Evolutionary conservation across 1,140 invertebrate species (phyloP).

Genomic region (Protaetia brevitarsis): DNA sequence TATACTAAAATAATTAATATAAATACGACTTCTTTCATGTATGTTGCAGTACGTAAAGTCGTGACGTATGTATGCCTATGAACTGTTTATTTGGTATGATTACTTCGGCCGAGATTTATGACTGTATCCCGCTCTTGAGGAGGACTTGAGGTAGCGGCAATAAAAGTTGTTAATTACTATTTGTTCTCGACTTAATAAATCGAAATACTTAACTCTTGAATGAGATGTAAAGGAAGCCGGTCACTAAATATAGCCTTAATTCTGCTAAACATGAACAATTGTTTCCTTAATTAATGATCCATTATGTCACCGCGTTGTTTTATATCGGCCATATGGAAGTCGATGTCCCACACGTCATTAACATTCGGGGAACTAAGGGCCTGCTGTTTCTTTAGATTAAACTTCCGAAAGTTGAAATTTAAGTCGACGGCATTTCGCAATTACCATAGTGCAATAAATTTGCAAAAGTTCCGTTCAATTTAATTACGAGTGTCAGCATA

Average conservation of each 20-base stretch:
- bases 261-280: slow-evolving; percentile 22
- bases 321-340: slow-evolving; percentile 18
- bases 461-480: slow-evolving; percentile 15
- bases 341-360: slow-evolving; percentile 8
- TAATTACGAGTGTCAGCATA: too few relatives aligned
- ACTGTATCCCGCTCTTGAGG: neutral
- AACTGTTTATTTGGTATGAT: slow-evolving; percentile 7
- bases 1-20: slow-evolving; percentile 16
- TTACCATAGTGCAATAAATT: slow-evolving; percentile 11
- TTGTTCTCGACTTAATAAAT: slow-evolving; percentile 27
- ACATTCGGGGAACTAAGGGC: slow-evolving; percentile 13
- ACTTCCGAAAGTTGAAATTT: slow-evolving; percentile 20
- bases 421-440: neutral
- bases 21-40: neutral
- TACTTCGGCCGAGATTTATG: slow-evolving; percentile 13
- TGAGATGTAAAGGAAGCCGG: slow-evolving; percentile 20
- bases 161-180: slow-evolving; percentile 21
- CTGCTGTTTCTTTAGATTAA: slow-evolving; percentile 21
- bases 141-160: slow-evolving; percentile 1
- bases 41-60: neutral
- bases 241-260: slow-evolving; percentile 20
- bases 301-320: slow-evolving; percentile 13
- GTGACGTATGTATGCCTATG: too few relatives aligned
- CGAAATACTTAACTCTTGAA: slow-evolving; percentile 24
- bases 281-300: slow-evolving; percentile 20